Base-by-base conservation (phyloP, 2,113 vertebrate species). In the Casuarius casuarius region DNA sequence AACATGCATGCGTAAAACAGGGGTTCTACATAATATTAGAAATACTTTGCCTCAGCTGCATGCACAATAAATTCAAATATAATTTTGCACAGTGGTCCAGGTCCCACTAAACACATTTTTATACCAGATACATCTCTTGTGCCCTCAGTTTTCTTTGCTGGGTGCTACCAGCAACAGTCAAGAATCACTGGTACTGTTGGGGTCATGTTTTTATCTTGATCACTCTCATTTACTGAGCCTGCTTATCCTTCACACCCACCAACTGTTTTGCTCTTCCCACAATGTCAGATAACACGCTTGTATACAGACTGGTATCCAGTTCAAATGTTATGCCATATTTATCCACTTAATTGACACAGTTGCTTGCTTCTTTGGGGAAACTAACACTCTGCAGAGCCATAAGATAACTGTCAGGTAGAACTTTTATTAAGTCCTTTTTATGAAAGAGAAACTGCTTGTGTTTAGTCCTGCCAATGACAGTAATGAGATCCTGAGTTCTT, bases 381-480 rank as follows among this genome's bases (percentile, higher is more conserved):
- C 40, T 25, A 21, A 58, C 62, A 38, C 29, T 76, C 56, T 29
- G 3, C 49, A 71, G 48, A 38, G 21, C 29, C 35, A 22, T 8
- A 35, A 83, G 54, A 31, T 46, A 68, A 21, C 63, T 38, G 49
- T 31, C 70, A 48, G 38, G 84, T 68, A 70, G 78, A 18, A 78
- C 33, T 77, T 92, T 80, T 82, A 48, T 84, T 79, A 62, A 81
- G 84, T 89, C 77, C n/a, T 62, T 72, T 79, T 76, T 62, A 72
- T 94, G 84, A 48, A 81, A 78, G 65, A 73, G 13, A 58, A 75
- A 54, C 51, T 91, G 58, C 58, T 92, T 95, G 65, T 94, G 92
- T 94, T 94, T 92, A 79, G 77, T 72, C 73, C 63, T 40, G 77
- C 54, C 89, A 75, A 67, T 76, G 70, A 5, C 23, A 74, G 61